These are phyloP conservation scores for Drosophila limbata DNA, from an alignment of 2,888 invertebrate genomes.

Conservation along the genomic window DNA sequence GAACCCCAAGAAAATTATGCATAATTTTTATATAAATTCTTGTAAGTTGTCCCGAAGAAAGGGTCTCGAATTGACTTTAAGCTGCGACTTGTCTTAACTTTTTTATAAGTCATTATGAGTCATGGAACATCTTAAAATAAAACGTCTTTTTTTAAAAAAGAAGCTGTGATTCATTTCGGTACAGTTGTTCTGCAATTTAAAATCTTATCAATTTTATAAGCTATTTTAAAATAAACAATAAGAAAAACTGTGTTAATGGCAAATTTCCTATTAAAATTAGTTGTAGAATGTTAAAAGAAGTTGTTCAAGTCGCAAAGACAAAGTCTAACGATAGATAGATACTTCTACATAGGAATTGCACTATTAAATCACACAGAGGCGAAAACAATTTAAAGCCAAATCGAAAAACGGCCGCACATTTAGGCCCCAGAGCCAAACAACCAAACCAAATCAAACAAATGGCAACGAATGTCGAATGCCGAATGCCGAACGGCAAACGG, in stretches of 20 bases:
- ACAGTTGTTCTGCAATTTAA: neutral
- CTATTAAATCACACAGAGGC: slow-evolving; percentile 28
- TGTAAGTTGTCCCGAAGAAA: neutral
- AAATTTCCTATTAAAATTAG: too few species aligned
- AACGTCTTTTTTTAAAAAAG: neutral
- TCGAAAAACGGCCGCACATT: slow-evolving; percentile 47
- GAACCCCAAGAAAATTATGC: slow-evolving; percentile 24
- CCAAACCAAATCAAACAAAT: slow-evolving; percentile 42
- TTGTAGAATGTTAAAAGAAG: neutral
- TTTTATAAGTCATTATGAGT: neutral
- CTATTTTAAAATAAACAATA: too few species aligned
- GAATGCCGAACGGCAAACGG: slow-evolving; percentile 32
- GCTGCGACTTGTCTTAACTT: neutral
- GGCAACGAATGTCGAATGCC: slow-evolving; percentile 32
- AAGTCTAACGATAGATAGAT: neutral
- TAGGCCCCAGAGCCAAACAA: slow-evolving; percentile 27
- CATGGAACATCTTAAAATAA: neutral
- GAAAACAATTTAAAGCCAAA: slow-evolving; percentile 57
- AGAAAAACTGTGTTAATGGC: too few species aligned
- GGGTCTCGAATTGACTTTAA: slow-evolving; percentile 1
- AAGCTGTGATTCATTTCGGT: neutral
- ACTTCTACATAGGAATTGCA: slow-evolving; percentile 6
- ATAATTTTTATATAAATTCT: slow-evolving; percentile 71
- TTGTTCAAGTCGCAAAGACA: neutral
- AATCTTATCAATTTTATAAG: too few species aligned